These are phyloP conservation scores for Microchirus variegatus DNA, from an alignment of 2,797 vertebrate species.

Conservation along the genomic window DNA sequence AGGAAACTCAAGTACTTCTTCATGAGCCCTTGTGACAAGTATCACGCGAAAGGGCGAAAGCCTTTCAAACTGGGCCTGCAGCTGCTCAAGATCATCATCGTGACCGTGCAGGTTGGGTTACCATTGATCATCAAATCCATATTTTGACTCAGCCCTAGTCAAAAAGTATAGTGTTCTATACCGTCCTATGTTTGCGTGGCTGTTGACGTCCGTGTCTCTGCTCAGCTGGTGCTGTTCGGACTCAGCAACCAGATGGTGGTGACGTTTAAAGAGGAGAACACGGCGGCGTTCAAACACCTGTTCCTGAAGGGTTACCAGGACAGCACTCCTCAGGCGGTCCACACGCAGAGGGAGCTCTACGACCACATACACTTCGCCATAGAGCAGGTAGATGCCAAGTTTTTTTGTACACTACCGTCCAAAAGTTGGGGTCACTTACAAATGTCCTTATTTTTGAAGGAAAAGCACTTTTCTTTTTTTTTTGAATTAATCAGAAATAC, in stretches of 20 bases:
- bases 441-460: too few species aligned
- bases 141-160: too few species aligned
- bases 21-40: slow-evolving; percentile 96
- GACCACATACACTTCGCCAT: slow-evolving; percentile 79
- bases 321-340: slow-evolving; percentile 78
- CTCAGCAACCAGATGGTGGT: slow-evolving; percentile 97
- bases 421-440: too few species aligned
- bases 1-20: slow-evolving; percentile 94
- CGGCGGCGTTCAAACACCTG: slow-evolving; percentile 88
- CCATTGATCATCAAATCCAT: too few species aligned
- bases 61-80: slow-evolving; percentile 91
- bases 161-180: too few species aligned
- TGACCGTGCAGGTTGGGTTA: slow-evolving; percentile 90
- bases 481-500: too few species aligned
- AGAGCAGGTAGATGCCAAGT: slow-evolving; percentile 80
- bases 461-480: too few species aligned
- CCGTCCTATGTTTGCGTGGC: neutral
- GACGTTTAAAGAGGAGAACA: slow-evolving; percentile 93
- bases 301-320: slow-evolving; percentile 89
- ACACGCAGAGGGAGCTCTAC: slow-evolving; percentile 84
- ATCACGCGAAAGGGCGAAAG: slow-evolving; percentile 90
- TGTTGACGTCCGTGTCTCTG: slow-evolving; percentile 1
- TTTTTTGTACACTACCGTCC: too few species aligned
- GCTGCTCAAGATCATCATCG: slow-evolving; percentile 89
- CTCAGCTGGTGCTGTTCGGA: slow-evolving; percentile 90